phyloP scores from a whole-genome alignment of 2,888 invertebrate species.

The Eupithecia pulchellata region DNA sequence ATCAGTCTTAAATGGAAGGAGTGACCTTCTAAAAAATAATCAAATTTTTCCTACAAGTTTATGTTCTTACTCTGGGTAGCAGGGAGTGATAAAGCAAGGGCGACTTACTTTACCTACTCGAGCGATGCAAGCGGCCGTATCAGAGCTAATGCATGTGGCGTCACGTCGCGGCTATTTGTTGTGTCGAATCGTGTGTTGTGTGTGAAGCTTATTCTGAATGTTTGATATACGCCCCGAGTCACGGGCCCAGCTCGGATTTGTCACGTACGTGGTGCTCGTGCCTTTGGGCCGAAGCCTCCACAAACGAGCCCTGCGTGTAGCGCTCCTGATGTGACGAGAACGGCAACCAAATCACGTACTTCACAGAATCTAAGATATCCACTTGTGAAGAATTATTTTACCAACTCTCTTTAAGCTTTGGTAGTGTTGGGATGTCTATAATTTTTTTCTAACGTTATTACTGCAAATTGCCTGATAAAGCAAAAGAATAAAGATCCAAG shows the following conservation, averaged over 20 bases:
- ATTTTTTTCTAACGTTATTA: neutral
- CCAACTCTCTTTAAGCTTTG: neutral
- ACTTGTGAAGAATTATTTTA: neutral
- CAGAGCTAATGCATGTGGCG: neutral
- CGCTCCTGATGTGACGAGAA: neutral
- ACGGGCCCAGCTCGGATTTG: neutral
- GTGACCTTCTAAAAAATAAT: neutral
- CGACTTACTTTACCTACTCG: neutral
- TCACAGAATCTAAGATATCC: neutral
- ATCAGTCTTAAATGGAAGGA: neutral
- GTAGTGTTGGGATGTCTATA: neutral
- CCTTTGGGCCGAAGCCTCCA: neutral
- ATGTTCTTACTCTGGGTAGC: neutral
- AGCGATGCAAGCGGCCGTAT: neutral
- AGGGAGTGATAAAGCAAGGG: neutral
- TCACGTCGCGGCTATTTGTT: constrained; percentile 7
- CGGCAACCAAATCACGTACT: neutral
- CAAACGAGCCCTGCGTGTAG: neutral
- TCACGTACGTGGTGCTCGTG: neutral
- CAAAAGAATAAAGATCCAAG: neutral
- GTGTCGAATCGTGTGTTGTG: neutral
- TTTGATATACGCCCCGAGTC: neutral
- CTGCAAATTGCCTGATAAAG: neutral
- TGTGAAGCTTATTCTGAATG: neutral
- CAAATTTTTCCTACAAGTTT: neutral